Base-by-base conservation (phyloP, 2,888 invertebrate genomes). In the Thecophora atra region DNA sequence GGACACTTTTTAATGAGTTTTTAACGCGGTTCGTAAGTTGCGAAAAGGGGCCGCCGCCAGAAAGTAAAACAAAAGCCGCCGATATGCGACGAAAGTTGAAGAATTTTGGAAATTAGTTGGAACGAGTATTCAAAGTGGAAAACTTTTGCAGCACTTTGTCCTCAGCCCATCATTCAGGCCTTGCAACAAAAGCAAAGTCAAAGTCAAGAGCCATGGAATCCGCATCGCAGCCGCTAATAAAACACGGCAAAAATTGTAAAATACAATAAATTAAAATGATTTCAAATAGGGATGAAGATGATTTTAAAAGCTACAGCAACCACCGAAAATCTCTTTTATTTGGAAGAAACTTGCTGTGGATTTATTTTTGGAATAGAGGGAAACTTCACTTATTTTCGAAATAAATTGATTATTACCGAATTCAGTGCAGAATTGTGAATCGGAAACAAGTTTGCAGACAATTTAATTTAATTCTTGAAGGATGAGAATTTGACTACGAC, bases 1-100 rank as follows among this genome's bases (percentile, higher is more conserved):
- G 58, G 26, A 58, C 28, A 58, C 58, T 58, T 58, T 58, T 58
- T 58, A 28, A 58, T 58, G 58, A 58, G 58, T 58, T 58, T 58
- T 58, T 26, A 24, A 28, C 26, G 58, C 58, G 58, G 26, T 24
- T 24, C 26, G 28, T 17, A 58, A 58, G 28, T 24, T 17, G 3
- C 17, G 11, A 58, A 26, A 58, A 54, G 8, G 2, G 37, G 11
- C 11, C 37, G n/a, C 54, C 11, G 21, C 54, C 51, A 51, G 17
- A 51, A 51, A 51, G n/a, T n/a, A 54, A 54, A n/a, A 54, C 19
- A 21, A 21, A 21, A 54, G 21, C 24, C 11, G 2, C 54, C 24
- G 21, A 54, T 7, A 21, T 54, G 21, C 54, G 54, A 21, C 54
- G 13, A 11, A 54, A 54, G 21, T 19, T 54, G n/a, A 21, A 19